Percentiles rank a stretch among this genome's conserved stretches.
phyloP scores from a whole-genome alignment of 2,113 vertebrate species.

The Paratilapia polleni region DNA sequence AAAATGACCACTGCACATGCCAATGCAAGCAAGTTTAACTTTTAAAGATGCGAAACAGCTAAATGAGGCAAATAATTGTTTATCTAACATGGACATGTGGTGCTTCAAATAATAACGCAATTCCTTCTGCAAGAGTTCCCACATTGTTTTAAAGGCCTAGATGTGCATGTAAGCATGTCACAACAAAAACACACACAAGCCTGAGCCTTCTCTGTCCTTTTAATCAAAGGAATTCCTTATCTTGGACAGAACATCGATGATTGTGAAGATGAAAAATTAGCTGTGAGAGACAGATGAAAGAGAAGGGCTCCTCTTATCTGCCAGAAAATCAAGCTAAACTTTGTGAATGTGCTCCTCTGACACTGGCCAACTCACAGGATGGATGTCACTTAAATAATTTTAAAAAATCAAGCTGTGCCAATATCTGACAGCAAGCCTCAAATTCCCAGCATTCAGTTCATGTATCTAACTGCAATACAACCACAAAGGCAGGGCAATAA shows the following conservation, averaged over 20 bases:
- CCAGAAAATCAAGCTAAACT: conserved; percentile 1
- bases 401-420: neutral
- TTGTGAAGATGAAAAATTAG: conserved; percentile 7
- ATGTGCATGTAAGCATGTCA: conserved; percentile 16
- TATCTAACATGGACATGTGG: neutral
- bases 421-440: neutral
- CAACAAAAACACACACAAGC: neutral
- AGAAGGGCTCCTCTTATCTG: neutral
- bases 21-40: neutral
- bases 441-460: neutral
- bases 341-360: neutral
- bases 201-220: neutral
- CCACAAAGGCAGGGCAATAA: neutral
- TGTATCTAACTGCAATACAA: neutral
- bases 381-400: neutral
- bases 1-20: neutral
- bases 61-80: neutral
- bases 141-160: conserved; percentile 3
- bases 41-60: neutral
- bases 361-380: neutral
- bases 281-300: conserved; percentile 12
- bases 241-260: neutral
- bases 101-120: neutral
- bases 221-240: conserved; percentile 37
- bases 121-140: conserved; percentile 2